Conservation (phyloP, 2,797 vertebrate genomes). For the Limosa lapponica region DNA sequence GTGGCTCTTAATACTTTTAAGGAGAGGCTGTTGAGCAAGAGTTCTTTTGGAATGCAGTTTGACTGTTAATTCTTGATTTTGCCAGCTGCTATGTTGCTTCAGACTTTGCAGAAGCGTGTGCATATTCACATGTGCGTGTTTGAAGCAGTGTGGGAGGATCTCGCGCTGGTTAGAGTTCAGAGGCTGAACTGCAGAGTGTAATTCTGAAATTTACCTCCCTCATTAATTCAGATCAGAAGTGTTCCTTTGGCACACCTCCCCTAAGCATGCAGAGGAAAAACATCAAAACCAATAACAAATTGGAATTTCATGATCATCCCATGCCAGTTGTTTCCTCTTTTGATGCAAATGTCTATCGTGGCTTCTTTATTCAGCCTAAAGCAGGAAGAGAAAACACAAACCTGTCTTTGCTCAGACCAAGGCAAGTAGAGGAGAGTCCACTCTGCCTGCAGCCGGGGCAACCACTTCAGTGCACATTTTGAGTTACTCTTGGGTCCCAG, state of each 20-base stretch:
- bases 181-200: not conserved
- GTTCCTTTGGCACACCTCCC: not conserved
- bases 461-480: not conserved
- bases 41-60: constrained; percentile 25
- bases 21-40: constrained; percentile 33
- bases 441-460: not conserved
- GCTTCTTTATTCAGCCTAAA: not conserved
- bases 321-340: not conserved
- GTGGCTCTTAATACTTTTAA: not conserved
- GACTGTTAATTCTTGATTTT: constrained; percentile 31
- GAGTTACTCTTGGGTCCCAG: not conserved
- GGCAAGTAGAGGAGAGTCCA: not conserved
- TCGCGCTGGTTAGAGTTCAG: not conserved
- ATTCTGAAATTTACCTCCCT: not conserved
- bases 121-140: not conserved
- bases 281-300: not conserved
- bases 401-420: not conserved
- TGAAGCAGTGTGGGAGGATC: constrained; percentile 6
- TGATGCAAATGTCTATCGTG: not conserved
- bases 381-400: not conserved
- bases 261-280: not conserved
- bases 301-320: not conserved
- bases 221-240: not conserved
- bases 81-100: constrained; percentile 1
- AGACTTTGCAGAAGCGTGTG: constrained; percentile 35